phyloP scores from a whole-genome alignment of 2,113 vertebrate genomes.

The Columba livia region DNA sequence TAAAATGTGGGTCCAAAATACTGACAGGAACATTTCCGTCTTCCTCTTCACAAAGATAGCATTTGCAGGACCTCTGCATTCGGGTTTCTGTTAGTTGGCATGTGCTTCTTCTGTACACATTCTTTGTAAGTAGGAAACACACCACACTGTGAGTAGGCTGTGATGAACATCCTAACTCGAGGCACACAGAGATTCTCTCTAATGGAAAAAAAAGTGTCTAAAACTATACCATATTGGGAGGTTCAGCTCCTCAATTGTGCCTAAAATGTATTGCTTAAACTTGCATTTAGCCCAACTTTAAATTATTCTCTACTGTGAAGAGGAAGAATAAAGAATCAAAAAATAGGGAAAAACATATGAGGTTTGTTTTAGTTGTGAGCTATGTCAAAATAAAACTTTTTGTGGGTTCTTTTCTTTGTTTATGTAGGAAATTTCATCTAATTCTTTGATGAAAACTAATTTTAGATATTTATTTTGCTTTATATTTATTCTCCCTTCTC shows the following conservation, averaged over 20 bases:
- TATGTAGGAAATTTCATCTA: neutral
- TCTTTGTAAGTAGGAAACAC: neutral
- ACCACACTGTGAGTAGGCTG: neutral
- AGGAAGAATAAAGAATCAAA: neutral
- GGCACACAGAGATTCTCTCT: neutral
- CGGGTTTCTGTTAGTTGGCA: neutral
- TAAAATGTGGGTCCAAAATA: neutral
- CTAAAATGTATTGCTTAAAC: neutral
- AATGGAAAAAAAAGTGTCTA: neutral
- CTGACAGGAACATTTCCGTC: neutral
- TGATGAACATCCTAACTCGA: neutral
- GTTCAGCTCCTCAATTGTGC: neutral
- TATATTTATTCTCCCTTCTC: neutral
- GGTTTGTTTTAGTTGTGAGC: neutral
- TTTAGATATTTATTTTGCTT: conserved; percentile 25
- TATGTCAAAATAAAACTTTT: neutral
- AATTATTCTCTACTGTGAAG: neutral
- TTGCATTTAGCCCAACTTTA: neutral
- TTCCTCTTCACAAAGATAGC: neutral
- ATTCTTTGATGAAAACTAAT: conserved; percentile 15
- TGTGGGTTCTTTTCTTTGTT: neutral
- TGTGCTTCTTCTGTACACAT: neutral
- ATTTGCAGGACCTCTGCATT: neutral
- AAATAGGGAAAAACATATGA: neutral
- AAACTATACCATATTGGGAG: neutral